Evolutionary conservation across 2,888 invertebrate species (phyloP), one percentile per base, ranked within the genome.

Genomic region (Amblyjoppa proteus): DNA sequence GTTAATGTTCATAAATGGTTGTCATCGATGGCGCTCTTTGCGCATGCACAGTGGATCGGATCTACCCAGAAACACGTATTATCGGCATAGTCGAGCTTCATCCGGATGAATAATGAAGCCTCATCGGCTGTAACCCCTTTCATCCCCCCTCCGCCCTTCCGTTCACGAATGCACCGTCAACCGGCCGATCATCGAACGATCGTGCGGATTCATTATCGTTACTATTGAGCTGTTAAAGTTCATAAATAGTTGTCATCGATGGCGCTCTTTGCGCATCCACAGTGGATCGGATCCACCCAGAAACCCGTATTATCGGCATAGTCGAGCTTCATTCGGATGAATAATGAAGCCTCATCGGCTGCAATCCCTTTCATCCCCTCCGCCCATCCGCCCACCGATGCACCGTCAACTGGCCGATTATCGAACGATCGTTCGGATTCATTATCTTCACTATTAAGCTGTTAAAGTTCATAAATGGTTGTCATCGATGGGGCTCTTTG

Each of bases 221-320:
- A 28, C 11, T 61, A 9, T 61, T 61, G 3, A 28, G 6, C 20
- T 9, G 38, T 38, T 38, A 9, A 38, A 9, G 9, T 38, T 34
- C 34, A 34, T 34, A 34, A 34, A 4, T 34, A 5, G 34, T 34
- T 34, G 34, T 34, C 34, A 34, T 34, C 6, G 34, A 34, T 34
- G 34, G 34, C 5, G 34, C 34, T 34, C 34, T 34, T 5, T 34
- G 34, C 34, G 34, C 34, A 34, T 34, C 5, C 5, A 0, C 34
- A 5, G 34, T 34, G 34, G 34, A 34, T 34, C 34, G 5, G 6
- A 34, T 5, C 4, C 4, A 31, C 5, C 4, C 31, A 5, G 31
- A 34, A 34, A 34, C 5, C 93, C 94, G 93, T 93, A 94, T 94
- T 93, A 94, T 93, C 93, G 92, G 93, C 92, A 94, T 93, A 94